Base-by-base conservation (phyloP, 2,113 vertebrate genomes). In the Syngnathus typhle region DNA sequence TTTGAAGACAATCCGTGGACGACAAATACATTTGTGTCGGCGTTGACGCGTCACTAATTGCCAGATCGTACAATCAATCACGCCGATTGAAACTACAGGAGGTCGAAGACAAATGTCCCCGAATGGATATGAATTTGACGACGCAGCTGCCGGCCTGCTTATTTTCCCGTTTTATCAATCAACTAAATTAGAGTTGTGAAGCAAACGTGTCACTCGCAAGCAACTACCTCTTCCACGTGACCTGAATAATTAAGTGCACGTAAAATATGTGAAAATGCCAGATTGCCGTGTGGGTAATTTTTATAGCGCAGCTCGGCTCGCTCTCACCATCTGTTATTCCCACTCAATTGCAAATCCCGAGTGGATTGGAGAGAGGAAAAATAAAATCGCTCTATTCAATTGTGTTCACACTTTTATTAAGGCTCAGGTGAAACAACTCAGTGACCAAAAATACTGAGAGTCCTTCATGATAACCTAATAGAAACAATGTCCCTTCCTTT, bases 281-380 rank as follows among this genome's bases (percentile, higher is more conserved):
- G 47, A 59, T 18, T 70, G 55, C 56, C n/a, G n/a, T 44, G 54
- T 61, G 65, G 67, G 47, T 23, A 62, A 38, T 69, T 67, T 58
- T 68, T 65, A 71, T 69, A 74, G 62, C 74, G 77, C 76, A 62
- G 80, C 70, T 58, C 49, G 46, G 64, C 68, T 73, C 67, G 73
- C 83, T 87, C 80, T 68, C 81, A 75, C 72, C 82, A 81, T 85
- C 78, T 84, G 79, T 82, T 84, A 81, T 76, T 76, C 79, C 77
- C 72, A 82, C 85, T 81, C 73, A 80, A 74, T 72, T 69, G 71
- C 64, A 80, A 65, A 15, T 72, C 82, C 71, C 77, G 4, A 63
- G 74, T 60, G 83, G 39, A 60, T 16, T 1, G 2, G 60, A 72
- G 60, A 72, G 36, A 18, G 9, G 10, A 3, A 10, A 9, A 70